phyloP scores from a whole-genome alignment of 2,888 invertebrate species.

The Drosophila pseudotakahashii region DNA sequence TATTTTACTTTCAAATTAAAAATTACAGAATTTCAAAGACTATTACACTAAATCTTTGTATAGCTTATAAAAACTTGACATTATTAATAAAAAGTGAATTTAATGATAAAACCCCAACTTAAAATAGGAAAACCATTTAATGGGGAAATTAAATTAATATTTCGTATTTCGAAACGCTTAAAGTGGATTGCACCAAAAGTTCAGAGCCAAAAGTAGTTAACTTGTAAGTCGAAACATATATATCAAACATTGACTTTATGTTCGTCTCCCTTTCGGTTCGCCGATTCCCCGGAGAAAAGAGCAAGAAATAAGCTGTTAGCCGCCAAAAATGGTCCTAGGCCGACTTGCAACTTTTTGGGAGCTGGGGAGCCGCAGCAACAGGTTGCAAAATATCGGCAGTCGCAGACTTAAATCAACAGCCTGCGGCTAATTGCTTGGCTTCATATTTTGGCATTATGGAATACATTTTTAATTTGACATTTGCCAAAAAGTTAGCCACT shows the following conservation, averaged over 20 bases:
- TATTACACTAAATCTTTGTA: no score
- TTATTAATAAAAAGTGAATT: no score
- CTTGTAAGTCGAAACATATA: slow-evolving; percentile 19
- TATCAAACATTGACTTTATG: slow-evolving; percentile 20
- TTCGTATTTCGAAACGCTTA: neutral
- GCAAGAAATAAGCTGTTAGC: slow-evolving; percentile 53
- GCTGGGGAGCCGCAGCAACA: slow-evolving; percentile 50
- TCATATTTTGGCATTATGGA: slow-evolving; percentile 70
- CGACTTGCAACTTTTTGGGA: slow-evolving; percentile 47
- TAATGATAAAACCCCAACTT: no score
- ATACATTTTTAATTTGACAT: slow-evolving; percentile 80
- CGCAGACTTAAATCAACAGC: slow-evolving; percentile 35
- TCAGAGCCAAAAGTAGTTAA: neutral
- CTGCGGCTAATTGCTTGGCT: slow-evolving; percentile 70
- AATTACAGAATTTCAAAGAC: no score
- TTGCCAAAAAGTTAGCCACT: slow-evolving; percentile 69
- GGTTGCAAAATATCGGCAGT: slow-evolving; percentile 73
- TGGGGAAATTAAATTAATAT: neutral
- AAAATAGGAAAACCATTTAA: no score
- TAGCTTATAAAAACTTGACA: no score
- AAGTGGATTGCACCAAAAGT: neutral
- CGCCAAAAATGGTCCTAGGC: slow-evolving; percentile 64
- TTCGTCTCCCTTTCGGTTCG: slow-evolving; percentile 31
- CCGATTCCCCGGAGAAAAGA: slow-evolving; percentile 28
- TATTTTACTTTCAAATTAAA: no score